Evolutionary conservation across 2,888 invertebrate genomes (phyloP), one percentile per base, ranked within the genome.

Genomic region (Leptopilina syphax): DNA sequence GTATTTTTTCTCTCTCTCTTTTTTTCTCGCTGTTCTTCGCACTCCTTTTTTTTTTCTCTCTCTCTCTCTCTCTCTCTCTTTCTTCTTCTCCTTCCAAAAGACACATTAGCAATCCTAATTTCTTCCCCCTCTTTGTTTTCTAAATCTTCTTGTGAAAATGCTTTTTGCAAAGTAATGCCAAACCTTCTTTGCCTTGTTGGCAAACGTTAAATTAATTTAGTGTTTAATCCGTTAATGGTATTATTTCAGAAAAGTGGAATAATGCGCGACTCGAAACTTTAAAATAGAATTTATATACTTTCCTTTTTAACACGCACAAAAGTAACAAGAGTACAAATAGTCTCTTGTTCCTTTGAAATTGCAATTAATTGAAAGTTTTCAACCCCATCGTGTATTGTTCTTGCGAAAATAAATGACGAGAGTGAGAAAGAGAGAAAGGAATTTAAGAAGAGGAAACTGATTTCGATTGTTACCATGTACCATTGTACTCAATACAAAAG

Each of bases 41-140:
- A 18, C 18, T 3, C 3, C 27, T 27, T 3, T 27, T 27, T 27
- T 27, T 27, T 27, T 0, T 27, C 27, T 27, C 3, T 27, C 27
- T 27, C 27, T 27, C 27, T 1, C 34, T 50, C 50, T 47, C 68
- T 47, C 50, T 50, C 50, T 50, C 3, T 12, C 50, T 12, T 10
- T 12, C 12, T 12, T 1, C 10, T 10, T 44, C 50, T 50, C 12
- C 10, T 50, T 9, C 9, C 50, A 0, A 44, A 67, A 41, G 66
- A 66, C 66, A 50, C 68, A 54, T 70, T 50, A 70, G 50, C 68
- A 50, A 70, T 27, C 47, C 27, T 70, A 70, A 27, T 70, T 70
- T 70, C 50, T 50, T 50, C 24, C 47, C 3, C 7, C 13, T 27
- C 47, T 27, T 70, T 54, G 50, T 70, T 70, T 70, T 13, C 12